Evolutionary conservation across 2,888 invertebrate species (phyloP).

Genomic region (Zhuqinia jingwanae): DNA sequence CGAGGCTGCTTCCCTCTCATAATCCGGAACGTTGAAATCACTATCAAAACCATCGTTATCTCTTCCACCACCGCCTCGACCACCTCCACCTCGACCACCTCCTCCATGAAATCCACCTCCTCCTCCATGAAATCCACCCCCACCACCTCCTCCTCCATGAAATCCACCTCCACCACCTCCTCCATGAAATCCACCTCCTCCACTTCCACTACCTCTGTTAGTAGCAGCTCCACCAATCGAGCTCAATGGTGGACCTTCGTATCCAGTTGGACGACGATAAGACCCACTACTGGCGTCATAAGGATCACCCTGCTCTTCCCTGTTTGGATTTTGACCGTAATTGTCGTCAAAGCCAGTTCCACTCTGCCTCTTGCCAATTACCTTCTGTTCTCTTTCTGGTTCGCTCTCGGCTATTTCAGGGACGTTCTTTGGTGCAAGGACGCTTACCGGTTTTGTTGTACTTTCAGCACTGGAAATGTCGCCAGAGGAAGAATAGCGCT

Average conservation of each 20-base stretch:
- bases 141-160: slow-evolving; percentile 43
- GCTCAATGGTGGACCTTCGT: slow-evolving; percentile 58
- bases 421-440: background rate
- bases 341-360: slow-evolving; percentile 81
- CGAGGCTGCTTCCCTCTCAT: slow-evolving; percentile 68
- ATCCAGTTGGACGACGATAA: slow-evolving; percentile 59
- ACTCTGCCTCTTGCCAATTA: slow-evolving; percentile 74
- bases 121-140: slow-evolving; percentile 29
- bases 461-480: slow-evolving; percentile 36
- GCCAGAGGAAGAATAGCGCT: slow-evolving; percentile 1
- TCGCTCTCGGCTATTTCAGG: slow-evolving; percentile 67
- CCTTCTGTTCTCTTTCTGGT: slow-evolving; percentile 72
- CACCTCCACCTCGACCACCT: slow-evolving; percentile 34
- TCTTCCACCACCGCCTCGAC: slow-evolving; percentile 44
- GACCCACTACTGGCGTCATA: slow-evolving; percentile 55
- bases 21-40: slow-evolving; percentile 65
- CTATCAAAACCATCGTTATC: slow-evolving; percentile 50
- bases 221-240: slow-evolving; percentile 28
- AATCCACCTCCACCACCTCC: slow-evolving; percentile 55
- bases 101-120: slow-evolving; percentile 51
- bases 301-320: slow-evolving; percentile 39
- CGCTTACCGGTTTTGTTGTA: slow-evolving; percentile 52
- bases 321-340: slow-evolving; percentile 73
- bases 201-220: slow-evolving; percentile 29
- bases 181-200: slow-evolving; percentile 24